Evolutionary conservation across 2,888 invertebrate species (phyloP), one percentile per base, ranked within the genome.

Genomic region (Hedya salicella): DNA sequence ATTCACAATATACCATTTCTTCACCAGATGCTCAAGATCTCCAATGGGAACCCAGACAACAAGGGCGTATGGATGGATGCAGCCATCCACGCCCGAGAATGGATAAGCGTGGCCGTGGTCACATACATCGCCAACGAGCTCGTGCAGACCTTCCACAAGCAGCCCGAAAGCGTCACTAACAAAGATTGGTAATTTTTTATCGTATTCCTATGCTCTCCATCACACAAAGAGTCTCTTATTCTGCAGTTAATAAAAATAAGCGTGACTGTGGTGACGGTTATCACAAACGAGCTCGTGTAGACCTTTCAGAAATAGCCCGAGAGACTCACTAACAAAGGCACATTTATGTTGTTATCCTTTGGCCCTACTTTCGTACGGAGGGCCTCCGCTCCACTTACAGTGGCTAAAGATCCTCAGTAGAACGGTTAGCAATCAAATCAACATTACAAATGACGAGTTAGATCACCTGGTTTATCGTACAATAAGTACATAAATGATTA

Each of bases 71-170:
- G 96, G 96, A 85, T 96, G 46, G 96, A 96, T 76, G 95, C 95
- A 0, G 95, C 96, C 17, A 97, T 97, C 72, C 97, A 98, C 76
- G 96, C 97, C 0, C 93, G 98, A 19, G 98, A 98, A 91, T 98
- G 97, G 97, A 96, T 97, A 75, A 95, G 96, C 48, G 95, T 96
- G 0, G 96, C 97, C 0, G 94, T 95, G 0, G 96, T 96, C 2
- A 95, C 96, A 0, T 97, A 94, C 81, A 91, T 97, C 42, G 95
- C 96, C 16, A 94, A 96, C 78, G 93, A 94, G 67, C 84, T 97
- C 54, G 94, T 95, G 1, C 94, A 95, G 73, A 95, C 94, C 73
- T 95, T 94, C 82, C 94, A 96, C 50, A 88, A 91, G 3, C 93
- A 93, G 71, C 93, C 96, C 0, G 90, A 93, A 0, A 93, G 92